Conservation (phyloP, 1,140 invertebrate species). For the Mycetomoellerius zeteki region DNA sequence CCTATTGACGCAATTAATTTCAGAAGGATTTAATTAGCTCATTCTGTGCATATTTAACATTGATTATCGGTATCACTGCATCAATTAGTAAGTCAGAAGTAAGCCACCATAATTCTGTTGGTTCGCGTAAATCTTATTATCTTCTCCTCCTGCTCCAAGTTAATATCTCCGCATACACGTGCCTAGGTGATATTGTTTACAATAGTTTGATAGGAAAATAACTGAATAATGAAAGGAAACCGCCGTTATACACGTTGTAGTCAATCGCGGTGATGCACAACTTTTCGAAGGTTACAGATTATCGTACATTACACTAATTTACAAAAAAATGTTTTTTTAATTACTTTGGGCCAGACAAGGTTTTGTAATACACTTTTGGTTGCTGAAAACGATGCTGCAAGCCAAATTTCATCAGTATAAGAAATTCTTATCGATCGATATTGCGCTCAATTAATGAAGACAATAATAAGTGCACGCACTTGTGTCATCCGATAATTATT, state of each 20-base stretch:
- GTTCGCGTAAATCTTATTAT: neutral
- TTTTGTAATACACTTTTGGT: too few species aligned
- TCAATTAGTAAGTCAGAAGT: conserved; percentile 58
- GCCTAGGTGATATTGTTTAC: neutral
- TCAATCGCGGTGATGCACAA: neutral
- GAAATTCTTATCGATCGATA: conserved; percentile 22
- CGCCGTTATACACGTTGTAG: neutral
- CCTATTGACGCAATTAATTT: neutral
- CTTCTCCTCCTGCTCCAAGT: neutral
- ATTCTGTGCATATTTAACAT: conserved; percentile 26
- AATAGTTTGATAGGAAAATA: conserved; percentile 25
- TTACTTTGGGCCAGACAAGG: too few species aligned
- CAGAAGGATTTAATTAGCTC: neutral
- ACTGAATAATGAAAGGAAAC: conserved; percentile 22
- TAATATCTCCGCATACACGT: neutral
- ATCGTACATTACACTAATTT: neutral
- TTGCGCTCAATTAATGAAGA: conserved; percentile 4
- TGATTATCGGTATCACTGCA: conserved; percentile 49
- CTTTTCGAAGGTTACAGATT: neutral
- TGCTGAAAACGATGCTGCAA: neutral
- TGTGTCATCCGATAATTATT: conserved; percentile 8
- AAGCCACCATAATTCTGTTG: conserved; percentile 20
- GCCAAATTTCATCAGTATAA: too few species aligned
- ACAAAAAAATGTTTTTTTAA: too few species aligned
- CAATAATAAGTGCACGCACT: neutral